phyloP scores from a whole-genome alignment of 2,113 vertebrate genomes.

The Barbus barbus region DNA sequence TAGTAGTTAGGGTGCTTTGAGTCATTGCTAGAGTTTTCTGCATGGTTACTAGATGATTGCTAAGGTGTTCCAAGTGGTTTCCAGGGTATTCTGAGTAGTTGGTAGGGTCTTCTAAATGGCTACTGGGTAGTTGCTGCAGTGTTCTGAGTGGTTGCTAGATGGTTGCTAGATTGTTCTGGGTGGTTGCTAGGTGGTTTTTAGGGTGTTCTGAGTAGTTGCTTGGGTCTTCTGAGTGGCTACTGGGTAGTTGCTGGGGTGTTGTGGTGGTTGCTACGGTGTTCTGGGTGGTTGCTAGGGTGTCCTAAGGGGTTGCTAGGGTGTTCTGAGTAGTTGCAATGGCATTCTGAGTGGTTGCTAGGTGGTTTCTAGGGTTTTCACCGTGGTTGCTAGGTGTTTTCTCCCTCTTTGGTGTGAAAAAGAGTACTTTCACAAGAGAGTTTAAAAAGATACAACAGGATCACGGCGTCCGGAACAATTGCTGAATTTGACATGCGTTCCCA shows the following conservation, averaged over 20 bases:
- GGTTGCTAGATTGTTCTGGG: neutral
- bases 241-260: too few relatives aligned
- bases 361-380: neutral
- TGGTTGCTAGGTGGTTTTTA: neutral
- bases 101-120: neutral
- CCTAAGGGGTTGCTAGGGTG: neutral
- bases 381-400: neutral
- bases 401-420: neutral
- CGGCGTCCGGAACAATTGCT: slow-evolving; percentile 58
- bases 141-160: neutral
- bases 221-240: neutral
- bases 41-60: neutral
- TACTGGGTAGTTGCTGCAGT: neutral
- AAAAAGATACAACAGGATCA: slow-evolving; percentile 50
- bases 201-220: neutral
- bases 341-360: neutral
- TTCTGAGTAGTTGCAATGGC: neutral
- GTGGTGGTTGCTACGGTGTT: too few relatives aligned
- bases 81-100: neutral
- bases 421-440: neutral
- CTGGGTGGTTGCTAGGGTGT: too few relatives aligned
- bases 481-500: slow-evolving; percentile 68
- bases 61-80: too few relatives aligned
- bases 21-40: neutral
- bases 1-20: neutral